Evolutionary conservation across 2,113 vertebrate genomes (phyloP).

Genomic region (Laticauda laticaudata): DNA sequence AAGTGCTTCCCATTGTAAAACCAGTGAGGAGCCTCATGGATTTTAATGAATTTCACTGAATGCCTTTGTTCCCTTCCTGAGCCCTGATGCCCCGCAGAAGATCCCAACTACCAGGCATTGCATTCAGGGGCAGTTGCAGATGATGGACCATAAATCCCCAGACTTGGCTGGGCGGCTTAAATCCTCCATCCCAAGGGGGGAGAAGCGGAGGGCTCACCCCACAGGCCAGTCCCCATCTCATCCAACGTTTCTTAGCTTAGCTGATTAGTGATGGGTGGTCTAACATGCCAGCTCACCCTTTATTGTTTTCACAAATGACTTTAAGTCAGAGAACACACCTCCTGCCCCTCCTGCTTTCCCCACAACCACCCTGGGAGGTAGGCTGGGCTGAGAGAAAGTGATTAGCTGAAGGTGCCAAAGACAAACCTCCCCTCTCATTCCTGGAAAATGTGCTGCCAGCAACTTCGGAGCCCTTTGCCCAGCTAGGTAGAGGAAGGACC

Average conservation of each 20-base stretch:
- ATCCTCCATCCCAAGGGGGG: not conserved
- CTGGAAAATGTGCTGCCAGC: not conserved
- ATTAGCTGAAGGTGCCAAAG: not conserved
- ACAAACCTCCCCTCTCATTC: not conserved
- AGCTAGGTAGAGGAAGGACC: not conserved
- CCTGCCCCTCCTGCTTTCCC: too few species aligned
- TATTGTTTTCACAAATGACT: too few species aligned
- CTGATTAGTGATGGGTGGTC: not conserved
- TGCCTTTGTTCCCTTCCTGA: not conserved
- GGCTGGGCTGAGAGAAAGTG: not conserved
- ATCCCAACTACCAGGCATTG: not conserved
- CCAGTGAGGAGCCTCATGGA: not conserved
- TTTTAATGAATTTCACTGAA: not conserved
- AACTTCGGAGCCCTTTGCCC: not conserved
- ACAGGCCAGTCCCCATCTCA: accelerated
- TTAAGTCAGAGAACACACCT: too few species aligned
- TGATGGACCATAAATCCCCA: not conserved
- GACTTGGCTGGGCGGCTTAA: accelerated
- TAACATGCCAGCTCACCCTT: not conserved
- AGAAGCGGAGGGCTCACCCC: accelerated
- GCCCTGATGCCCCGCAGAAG: too few species aligned
- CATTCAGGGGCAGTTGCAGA: conserved; percentile 12
- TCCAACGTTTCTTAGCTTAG: not conserved
- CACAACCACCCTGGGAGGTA: not conserved
- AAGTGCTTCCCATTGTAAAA: not conserved